Evolutionary conservation across 2,888 invertebrate genomes (phyloP).

Genomic region (Druceiella hillmani): DNA sequence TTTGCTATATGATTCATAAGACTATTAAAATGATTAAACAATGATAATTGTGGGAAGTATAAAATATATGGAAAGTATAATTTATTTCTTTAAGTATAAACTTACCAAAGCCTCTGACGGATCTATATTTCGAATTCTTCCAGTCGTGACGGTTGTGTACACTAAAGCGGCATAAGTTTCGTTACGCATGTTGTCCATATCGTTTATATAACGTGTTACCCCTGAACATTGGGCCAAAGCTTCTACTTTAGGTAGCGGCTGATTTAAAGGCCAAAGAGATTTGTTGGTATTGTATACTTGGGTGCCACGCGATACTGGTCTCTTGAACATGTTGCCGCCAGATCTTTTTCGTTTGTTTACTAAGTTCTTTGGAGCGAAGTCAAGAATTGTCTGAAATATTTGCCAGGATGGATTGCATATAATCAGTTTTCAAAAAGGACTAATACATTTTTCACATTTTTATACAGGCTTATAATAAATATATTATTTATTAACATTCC

Average conservation of each 20-base stretch:
- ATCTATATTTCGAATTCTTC: constrained; percentile 56
- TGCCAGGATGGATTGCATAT: too few species aligned
- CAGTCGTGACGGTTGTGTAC: constrained; percentile 45
- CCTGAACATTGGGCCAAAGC: constrained; percentile 61
- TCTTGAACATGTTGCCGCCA: constrained; percentile 43
- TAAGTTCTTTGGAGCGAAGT: constrained; percentile 42
- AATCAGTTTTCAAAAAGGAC: too few species aligned
- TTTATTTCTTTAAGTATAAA: too few species aligned
- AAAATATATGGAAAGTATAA: too few species aligned
- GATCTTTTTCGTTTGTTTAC: constrained; percentile 44
- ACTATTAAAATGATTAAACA: too few species aligned
- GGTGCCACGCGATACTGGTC: constrained; percentile 55
- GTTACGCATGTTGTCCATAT: constrained; percentile 50
- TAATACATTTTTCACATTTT: too few species aligned
- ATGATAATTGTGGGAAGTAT: too few species aligned
- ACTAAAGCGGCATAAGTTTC: constrained; percentile 67
- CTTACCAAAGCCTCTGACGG: constrained; percentile 58
- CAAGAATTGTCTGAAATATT: constrained; percentile 48
- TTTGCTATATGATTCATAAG: too few species aligned
- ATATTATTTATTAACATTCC: too few species aligned
- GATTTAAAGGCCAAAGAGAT: constrained; percentile 58
- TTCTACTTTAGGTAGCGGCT: constrained; percentile 62
- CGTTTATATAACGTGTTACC: constrained; percentile 61
- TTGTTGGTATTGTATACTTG: constrained; percentile 61
- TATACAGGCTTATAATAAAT: too few species aligned